Base-by-base conservation (phyloP, 2,888 invertebrate species). In the Acanthococcus lagerstroemiae region DNA sequence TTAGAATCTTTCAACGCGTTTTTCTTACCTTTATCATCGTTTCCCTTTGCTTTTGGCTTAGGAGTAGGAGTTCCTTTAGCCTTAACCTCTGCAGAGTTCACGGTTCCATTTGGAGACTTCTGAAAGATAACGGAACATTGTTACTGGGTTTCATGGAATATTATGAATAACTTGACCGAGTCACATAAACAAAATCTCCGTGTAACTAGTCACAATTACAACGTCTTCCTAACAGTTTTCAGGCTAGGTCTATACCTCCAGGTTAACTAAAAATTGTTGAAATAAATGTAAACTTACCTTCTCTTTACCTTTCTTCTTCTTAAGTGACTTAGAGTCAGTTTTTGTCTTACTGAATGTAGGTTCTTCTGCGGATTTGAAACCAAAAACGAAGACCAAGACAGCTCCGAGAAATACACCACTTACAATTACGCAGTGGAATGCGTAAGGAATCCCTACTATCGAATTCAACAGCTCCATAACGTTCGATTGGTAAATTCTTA, bases 1-100 rank as follows among this genome's bases (percentile, higher is more conserved):
- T 63, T 63, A 5, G 63, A 63, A 37, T 63, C 63, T 25, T 63
- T 63, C 17, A 63, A 37, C 4, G 63, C 63, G 5, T 52, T 30
- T 24, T 63, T 63, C 9, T 27, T 63, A 6, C 0, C 19, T 54
- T 24, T 63, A 7, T 63, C 63, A 4, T 63, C 63, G 24, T 22
- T 54, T 12, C 22, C 37, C 17, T 50, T 24, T n/a, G 52, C 12
- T 24, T 63, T 63, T 27, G 54, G 24, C 22, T 63, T 63, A 3
- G 27, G 17, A 9, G 17, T 30, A n/a, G 22, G 15, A 26, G 37
- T 63, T 15, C 30, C 17, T 24, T 37, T 57, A 1, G 12, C 19
- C 21, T 44, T 57, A 17, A 15, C 21, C 3, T 57, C 57, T 12
- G 44, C 12, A 17, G 21, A 17, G 21, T 37, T 63, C 2, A 37